Percentiles rank a stretch among this genome's conserved stretches.
These are phyloP conservation scores for Drosophila navojoa DNA, from an alignment of 1,140 invertebrate species.

Conservation along the genomic window DNA sequence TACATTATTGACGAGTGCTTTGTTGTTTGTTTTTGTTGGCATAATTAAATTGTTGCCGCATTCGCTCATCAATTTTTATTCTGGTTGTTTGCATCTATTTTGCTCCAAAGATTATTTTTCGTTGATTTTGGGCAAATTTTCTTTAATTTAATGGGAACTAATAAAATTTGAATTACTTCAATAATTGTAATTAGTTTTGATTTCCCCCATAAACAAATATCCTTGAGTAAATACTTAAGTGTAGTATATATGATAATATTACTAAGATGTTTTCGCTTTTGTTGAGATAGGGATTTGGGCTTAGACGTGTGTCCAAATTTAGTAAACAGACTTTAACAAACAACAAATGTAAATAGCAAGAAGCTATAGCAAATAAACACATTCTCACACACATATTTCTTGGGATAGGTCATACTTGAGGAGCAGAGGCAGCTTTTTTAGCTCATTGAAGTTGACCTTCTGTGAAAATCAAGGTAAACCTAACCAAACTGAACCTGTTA, in stretches of 20 bases:
- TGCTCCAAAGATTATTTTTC: slow-evolving; percentile 1
- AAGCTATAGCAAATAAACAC: too few relatives aligned
- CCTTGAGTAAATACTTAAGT: not conserved
- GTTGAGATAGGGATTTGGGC: too few relatives aligned
- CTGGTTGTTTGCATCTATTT: slow-evolving; percentile 1
- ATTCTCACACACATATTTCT: not conserved
- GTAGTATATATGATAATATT: too few relatives aligned
- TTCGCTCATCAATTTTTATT: not conserved
- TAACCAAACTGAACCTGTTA: slow-evolving; percentile 51
- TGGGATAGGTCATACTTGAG: not conserved
- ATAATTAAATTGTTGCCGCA: slow-evolving; percentile 43
- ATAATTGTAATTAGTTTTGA: slow-evolving; percentile 25
- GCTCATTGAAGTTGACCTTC: not conserved
- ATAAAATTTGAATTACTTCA: slow-evolving; percentile 53
- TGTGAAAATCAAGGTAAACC: slow-evolving; percentile 1
- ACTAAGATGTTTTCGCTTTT: too few relatives aligned
- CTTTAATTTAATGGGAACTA: not conserved
- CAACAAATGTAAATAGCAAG: not conserved
- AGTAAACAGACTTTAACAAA: not conserved
- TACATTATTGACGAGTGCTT: slow-evolving; percentile 1
- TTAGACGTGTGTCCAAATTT: too few relatives aligned
- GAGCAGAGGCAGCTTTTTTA: too few relatives aligned
- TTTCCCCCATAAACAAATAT: slow-evolving; percentile 1
- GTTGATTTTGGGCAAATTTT: slow-evolving; percentile 21
- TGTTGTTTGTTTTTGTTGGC: slow-evolving; percentile 49